Conservation (phyloP, 2,113 vertebrate genomes). For the Cyanoramphus novaezelandiae region DNA sequence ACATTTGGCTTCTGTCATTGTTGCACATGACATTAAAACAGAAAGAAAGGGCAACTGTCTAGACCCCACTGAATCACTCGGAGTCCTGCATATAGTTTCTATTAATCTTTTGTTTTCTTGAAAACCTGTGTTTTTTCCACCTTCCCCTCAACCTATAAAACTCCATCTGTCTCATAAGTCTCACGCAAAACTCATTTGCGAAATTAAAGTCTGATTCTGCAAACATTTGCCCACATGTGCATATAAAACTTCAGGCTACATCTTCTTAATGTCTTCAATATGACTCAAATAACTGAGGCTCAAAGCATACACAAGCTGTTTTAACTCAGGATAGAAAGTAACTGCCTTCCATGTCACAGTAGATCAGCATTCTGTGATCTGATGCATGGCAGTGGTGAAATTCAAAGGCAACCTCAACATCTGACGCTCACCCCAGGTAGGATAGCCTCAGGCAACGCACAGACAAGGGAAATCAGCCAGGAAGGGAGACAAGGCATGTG, state of each 20-base stretch:
- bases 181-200: background rate
- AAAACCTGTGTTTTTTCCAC: background rate
- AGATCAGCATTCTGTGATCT: background rate
- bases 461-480: background rate
- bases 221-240: background rate
- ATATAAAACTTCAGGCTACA: background rate
- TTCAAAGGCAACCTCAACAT: background rate
- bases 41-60: constrained; percentile 26
- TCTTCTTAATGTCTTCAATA: background rate
- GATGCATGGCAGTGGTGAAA: background rate
- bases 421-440: background rate
- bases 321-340: background rate
- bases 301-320: background rate
- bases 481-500: background rate
- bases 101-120: background rate
- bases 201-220: background rate
- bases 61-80: background rate
- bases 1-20: background rate
- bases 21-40: background rate
- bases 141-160: background rate
- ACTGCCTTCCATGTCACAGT: background rate
- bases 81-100: background rate
- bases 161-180: background rate
- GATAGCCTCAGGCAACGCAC: background rate
- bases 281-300: constrained; percentile 15